Conservation (phyloP, 1,140 invertebrate species). For the Penaeus vannamei region DNA sequence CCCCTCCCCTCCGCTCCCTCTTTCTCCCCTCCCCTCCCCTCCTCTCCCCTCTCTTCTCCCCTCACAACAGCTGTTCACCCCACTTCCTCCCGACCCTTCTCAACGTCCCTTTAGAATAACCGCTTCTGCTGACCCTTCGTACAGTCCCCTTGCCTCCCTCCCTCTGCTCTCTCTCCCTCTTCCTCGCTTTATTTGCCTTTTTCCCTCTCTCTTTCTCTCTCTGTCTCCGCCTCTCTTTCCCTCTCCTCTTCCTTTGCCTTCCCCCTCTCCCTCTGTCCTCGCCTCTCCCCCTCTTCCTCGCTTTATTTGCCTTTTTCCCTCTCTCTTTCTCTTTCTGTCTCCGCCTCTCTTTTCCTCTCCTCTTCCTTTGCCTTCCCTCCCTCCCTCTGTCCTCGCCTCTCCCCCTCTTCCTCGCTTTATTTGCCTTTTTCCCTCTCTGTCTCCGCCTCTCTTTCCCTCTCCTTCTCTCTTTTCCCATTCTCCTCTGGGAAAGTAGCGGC, state of each 20-base stretch:
- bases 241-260: background rate
- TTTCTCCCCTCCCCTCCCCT: too few relatives aligned
- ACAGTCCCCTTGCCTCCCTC: constrained; percentile 1
- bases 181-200: background rate
- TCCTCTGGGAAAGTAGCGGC: background rate
- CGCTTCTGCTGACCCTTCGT: too few relatives aligned
- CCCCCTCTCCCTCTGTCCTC: too few relatives aligned
- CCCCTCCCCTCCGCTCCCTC: too few relatives aligned
- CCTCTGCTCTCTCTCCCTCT: background rate
- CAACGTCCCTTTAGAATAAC: too few relatives aligned
- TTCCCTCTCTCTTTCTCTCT: background rate
- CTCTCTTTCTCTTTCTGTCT: background rate
- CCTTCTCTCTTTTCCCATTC: background rate
- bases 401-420: background rate
- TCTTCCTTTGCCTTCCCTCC: background rate
- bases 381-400: background rate
- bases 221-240: background rate
- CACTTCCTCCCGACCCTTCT: too few relatives aligned
- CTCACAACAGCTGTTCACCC: too few relatives aligned
- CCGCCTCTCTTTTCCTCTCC: background rate
- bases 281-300: background rate
- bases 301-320: background rate
- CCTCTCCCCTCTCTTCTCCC: too few relatives aligned
- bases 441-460: background rate
- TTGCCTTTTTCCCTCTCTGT: background rate